Conservation (phyloP, 2,797 vertebrate species). For the Onychomys torridus region DNA sequence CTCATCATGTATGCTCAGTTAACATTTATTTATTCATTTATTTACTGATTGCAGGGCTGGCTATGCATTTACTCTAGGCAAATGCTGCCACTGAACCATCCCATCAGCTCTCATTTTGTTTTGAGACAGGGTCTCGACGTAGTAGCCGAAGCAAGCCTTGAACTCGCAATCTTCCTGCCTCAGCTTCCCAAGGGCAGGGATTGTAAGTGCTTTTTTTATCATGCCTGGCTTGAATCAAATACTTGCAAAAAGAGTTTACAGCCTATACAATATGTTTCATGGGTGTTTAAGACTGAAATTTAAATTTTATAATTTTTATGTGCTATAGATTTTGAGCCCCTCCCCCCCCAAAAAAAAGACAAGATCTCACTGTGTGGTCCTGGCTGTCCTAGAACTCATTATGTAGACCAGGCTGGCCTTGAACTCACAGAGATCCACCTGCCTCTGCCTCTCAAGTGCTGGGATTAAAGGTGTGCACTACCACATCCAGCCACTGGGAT, state of each 20-base stretch:
- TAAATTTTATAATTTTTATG: slow-evolving; percentile 37
- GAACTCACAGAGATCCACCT: not conserved
- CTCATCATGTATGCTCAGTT: not conserved
- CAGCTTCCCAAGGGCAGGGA: not conserved
- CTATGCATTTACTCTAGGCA: not conserved
- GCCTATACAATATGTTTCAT: not conserved
- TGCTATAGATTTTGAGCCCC: not conserved
- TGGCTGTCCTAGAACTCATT: not conserved
- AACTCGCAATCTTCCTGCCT: not conserved
- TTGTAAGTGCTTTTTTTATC: not conserved
- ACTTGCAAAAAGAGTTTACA: not conserved
- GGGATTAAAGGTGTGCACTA: not conserved
- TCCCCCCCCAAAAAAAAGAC: too few species aligned
- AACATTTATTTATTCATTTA: not conserved
- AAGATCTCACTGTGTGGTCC: not conserved
- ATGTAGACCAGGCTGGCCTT: not conserved
- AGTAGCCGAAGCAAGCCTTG: not conserved
- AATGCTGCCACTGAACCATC: not conserved
- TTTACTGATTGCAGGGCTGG: not conserved
- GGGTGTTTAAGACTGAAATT: not conserved
- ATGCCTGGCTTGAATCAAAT: not conserved
- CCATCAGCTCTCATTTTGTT: not conserved
- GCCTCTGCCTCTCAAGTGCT: not conserved
- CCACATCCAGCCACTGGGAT: not conserved
- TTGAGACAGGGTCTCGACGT: not conserved